Conservation (phyloP, 2,888 invertebrate genomes). For the Amblyjoppa fuscipennis region DNA sequence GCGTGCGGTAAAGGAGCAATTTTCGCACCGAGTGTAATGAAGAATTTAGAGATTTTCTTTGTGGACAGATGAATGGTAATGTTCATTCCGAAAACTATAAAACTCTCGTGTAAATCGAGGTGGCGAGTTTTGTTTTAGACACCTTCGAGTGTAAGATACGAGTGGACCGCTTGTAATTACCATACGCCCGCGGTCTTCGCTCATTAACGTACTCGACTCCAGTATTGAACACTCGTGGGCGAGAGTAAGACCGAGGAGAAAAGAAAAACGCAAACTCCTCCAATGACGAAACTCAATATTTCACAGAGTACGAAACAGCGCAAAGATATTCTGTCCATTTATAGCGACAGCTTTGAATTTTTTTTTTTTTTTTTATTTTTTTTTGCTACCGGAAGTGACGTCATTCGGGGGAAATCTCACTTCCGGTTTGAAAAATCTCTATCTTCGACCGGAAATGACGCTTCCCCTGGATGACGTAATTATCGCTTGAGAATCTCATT, state of each 20-base stretch:
- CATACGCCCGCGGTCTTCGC: constrained; percentile 44
- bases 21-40: no score
- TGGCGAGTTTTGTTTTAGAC: background rate
- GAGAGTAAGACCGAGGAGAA: constrained; percentile 8
- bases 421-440: no score
- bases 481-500: background rate
- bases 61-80: background rate
- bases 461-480: background rate
- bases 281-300: constrained; percentile 49
- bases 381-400: no score
- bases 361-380: no score
- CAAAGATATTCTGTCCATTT: background rate
- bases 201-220: constrained; percentile 12
- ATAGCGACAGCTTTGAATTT: background rate
- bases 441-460: no score
- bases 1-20: no score
- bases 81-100: background rate
- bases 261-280: constrained; percentile 38
- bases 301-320: constrained; percentile 10
- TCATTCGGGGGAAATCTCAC: no score
- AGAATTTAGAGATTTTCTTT: no score
- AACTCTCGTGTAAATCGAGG: background rate
- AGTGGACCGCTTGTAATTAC: constrained; percentile 8
- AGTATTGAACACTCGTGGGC: background rate
- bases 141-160: background rate